phyloP scores from a whole-genome alignment of 2,113 vertebrate species.

The Ailuropoda melanoleuca region DNA sequence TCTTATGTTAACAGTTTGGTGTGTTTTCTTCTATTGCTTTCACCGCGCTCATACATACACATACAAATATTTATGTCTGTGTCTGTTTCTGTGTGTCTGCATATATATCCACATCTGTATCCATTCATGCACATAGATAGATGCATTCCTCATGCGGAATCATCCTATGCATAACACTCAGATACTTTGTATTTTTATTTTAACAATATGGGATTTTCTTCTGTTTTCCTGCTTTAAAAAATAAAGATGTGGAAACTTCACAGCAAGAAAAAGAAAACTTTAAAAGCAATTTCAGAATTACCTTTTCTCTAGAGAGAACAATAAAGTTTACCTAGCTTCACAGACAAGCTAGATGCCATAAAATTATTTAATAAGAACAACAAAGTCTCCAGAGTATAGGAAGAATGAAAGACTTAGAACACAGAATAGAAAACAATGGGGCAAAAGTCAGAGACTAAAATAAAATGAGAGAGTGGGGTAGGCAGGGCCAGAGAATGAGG shows the following conservation, averaged over 20 bases:
- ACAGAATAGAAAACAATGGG: not conserved
- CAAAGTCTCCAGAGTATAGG: not conserved
- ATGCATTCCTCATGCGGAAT: not conserved
- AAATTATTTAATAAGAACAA: not conserved
- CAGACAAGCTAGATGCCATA: not conserved
- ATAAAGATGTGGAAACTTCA: not conserved
- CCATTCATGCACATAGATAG: not conserved
- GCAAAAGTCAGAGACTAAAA: not conserved
- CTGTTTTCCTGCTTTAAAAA: not conserved
- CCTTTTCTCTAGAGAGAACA: conserved; percentile 1
- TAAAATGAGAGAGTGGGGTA: not conserved
- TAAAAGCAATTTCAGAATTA: conserved; percentile 24
- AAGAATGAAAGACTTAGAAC: not conserved
- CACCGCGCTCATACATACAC: not conserved
- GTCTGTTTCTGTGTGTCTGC: not conserved
- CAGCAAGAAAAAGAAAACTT: not conserved
- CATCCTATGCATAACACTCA: not conserved
- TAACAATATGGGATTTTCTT: not conserved
- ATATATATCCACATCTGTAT: not conserved
- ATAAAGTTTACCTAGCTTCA: not conserved
- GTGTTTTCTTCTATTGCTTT: not conserved
- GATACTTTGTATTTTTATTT: not conserved
- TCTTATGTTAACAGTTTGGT: not conserved
- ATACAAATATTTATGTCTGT: not conserved
- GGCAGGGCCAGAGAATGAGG: not conserved